Conservation (phyloP, 1,140 invertebrate species). For the Melitaea cinxia region DNA sequence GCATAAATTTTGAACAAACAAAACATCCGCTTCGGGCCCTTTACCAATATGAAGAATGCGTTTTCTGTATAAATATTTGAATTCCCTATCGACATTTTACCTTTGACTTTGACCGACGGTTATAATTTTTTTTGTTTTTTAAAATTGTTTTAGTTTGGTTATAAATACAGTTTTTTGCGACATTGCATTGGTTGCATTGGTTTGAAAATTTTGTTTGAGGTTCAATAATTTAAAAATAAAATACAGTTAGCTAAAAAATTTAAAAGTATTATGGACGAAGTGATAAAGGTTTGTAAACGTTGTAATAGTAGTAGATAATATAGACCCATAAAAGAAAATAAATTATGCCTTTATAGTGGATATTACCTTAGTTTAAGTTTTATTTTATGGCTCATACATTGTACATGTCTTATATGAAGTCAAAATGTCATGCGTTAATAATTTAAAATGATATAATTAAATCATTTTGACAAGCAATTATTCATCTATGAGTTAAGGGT, state of each 20-base stretch:
- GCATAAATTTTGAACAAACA: constrained; percentile 48
- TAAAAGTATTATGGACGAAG: too few species aligned
- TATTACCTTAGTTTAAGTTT: not conserved
- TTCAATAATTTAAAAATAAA: too few species aligned
- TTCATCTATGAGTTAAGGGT: not conserved
- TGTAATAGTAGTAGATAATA: too few species aligned
- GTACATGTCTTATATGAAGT: not conserved
- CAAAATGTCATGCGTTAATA: constrained; percentile 6
- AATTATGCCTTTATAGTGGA: not conserved
- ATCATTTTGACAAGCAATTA: not conserved
- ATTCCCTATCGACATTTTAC: constrained; percentile 34
- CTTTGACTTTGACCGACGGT: constrained; percentile 30
- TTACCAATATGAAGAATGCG: constrained; percentile 40
- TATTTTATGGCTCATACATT: not conserved
- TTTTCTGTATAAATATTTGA: constrained; percentile 45
- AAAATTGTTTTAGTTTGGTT: not conserved
- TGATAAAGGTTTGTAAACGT: too few species aligned
- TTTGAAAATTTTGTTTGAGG: too few species aligned
- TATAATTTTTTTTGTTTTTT: not conserved
- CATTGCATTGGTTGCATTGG: too few species aligned
- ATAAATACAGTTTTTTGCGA: too few species aligned
- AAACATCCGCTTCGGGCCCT: constrained; percentile 47
- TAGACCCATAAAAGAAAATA: too few species aligned
- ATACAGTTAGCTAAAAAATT: too few species aligned
- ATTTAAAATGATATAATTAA: constrained; percentile 11